phyloP scores from a whole-genome alignment of 2,797 vertebrate genomes.

The Alcedo atthis region DNA sequence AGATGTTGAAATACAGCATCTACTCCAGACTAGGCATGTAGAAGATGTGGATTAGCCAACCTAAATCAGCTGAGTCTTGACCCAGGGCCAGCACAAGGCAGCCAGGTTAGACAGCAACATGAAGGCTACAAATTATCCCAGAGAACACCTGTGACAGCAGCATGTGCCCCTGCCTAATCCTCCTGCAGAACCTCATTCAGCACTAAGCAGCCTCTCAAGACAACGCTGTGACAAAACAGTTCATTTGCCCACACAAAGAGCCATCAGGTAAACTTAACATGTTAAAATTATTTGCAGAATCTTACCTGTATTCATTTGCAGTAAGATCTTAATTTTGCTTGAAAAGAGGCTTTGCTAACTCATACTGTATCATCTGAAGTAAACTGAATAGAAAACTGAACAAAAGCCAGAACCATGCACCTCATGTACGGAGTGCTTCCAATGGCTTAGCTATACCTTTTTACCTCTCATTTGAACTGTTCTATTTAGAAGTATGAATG shows the following conservation, averaged over 20 bases:
- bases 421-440: not conserved
- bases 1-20: not conserved
- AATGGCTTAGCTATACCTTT: not conserved
- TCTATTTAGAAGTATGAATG: not conserved
- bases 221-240: not conserved
- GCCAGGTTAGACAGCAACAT: not conserved
- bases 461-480: not conserved
- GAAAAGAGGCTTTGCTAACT: not conserved
- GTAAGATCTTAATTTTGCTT: accelerated
- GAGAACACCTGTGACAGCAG: accelerated
- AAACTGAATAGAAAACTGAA: not conserved
- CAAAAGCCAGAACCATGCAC: not conserved
- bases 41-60: not conserved
- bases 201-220: not conserved
- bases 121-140: not conserved
- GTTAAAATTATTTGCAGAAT: not conserved
- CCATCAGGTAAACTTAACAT: not conserved
- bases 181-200: not conserved
- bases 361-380: not conserved
- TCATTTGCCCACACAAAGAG: not conserved
- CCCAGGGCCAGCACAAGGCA: not conserved
- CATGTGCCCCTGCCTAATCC: not conserved
- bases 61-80: not conserved
- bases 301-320: not conserved
- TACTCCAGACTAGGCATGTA: not conserved